Evolutionary conservation across 2,888 invertebrate genomes (phyloP), one percentile per base, ranked within the genome.

Genomic region (Athetis lepigone): DNA sequence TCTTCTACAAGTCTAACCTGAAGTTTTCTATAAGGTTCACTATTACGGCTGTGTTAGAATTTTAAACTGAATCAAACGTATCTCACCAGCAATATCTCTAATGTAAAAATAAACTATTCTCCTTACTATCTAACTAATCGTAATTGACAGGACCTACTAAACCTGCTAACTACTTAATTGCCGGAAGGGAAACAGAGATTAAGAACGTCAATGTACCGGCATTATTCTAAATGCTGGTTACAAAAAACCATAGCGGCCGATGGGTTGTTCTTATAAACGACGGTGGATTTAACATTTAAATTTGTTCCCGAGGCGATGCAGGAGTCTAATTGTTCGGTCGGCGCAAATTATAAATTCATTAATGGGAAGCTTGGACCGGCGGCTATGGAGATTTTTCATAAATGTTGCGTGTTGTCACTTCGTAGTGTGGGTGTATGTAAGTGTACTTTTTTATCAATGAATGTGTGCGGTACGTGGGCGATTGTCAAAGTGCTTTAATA

Each of bases 281-380:
- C 77, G 75, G 79, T 81, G 81, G 86, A 86, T 87, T 88, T 88
- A 89, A 83, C 88, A 86, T 90, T 90, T 87, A 89, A 90, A 88
- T 89, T 86, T 72, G 75, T 67, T 85, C 91, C 90, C 29, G 70
- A 69, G 92, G 92, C 92, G 71, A 83, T 83, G 82, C 80, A 80
- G 86, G 82, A 83, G 77, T 85, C 87, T 90, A 90, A 90, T 90
- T 89, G 88, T 87, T 81, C 77, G 78, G 78, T 68, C 81, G 85
- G 84, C 78, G 88, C 90, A 90, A 92, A 92, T 92, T 92, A 92
- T 90, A 92, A 92, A 92, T 92, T 92, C 90, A 90, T 91, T 90
- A 89, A 88, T 87, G 81, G 81, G 73, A 73, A 82, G 70, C 74
- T 56, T 59, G 64, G 69, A 81, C 87, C 83, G 68, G 58, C 36